A percentile compares a stretch with the other conserved stretches of the same genome.
Conservation (phyloP, 2,888 invertebrate genomes). For the Malthinus flaveolus region DNA sequence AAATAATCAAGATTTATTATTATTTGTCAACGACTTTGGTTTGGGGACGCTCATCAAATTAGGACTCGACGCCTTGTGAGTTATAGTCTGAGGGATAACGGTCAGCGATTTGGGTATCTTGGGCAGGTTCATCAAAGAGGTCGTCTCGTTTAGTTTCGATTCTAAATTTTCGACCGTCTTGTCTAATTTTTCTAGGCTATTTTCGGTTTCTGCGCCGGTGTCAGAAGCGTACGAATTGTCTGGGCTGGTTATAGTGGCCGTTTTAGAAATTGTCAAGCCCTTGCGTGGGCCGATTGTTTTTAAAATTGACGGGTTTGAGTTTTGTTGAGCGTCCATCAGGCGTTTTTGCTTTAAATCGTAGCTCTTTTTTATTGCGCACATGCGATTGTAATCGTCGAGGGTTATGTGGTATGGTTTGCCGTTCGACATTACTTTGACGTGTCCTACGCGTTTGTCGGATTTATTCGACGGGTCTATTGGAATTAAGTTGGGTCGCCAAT, state of each 20-base stretch:
- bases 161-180: slow-evolving; percentile 55
- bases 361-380: slow-evolving; percentile 73
- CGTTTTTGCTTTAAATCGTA: slow-evolving; percentile 56
- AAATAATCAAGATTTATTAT: slow-evolving; percentile 47
- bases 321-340: slow-evolving; percentile 60
- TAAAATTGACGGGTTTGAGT: slow-evolving; percentile 32
- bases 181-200: slow-evolving; percentile 54
- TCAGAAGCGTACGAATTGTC: slow-evolving; percentile 11
- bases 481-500: slow-evolving; percentile 73
- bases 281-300: slow-evolving; percentile 44
- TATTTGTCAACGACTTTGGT: slow-evolving; percentile 29
- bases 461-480: slow-evolving; percentile 59
- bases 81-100: slow-evolving; percentile 72
- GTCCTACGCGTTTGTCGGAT: slow-evolving; percentile 55
- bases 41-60: slow-evolving; percentile 43
- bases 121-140: slow-evolving; percentile 63
- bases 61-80: slow-evolving; percentile 48
- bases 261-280: slow-evolving; percentile 41
- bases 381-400: slow-evolving; percentile 77
- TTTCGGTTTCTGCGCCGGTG: slow-evolving; percentile 40
- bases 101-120: slow-evolving; percentile 82
- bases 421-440: slow-evolving; percentile 75
- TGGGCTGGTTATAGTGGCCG: slow-evolving; percentile 17
- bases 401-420: slow-evolving; percentile 81
- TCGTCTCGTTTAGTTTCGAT: slow-evolving; percentile 46